phyloP scores from a whole-genome alignment of 2,113 vertebrate species.

The Sporophila hypoxantha region DNA sequence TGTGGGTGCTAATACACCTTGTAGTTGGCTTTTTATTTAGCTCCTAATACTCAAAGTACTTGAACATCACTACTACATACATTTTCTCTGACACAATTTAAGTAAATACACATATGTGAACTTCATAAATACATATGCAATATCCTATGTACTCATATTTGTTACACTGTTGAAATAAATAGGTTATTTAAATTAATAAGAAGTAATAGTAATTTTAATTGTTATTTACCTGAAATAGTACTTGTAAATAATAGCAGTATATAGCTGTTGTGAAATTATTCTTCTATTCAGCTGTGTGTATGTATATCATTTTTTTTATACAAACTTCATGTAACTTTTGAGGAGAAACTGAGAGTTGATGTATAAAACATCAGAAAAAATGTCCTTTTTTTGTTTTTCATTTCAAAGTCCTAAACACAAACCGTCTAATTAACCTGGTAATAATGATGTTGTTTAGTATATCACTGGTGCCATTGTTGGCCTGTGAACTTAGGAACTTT shows the following conservation, averaged over 20 bases:
- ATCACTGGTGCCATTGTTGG: background rate
- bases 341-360: background rate
- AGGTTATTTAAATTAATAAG: background rate
- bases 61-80: background rate
- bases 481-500: background rate
- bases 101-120: background rate
- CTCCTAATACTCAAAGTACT: background rate
- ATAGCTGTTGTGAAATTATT: background rate
- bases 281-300: background rate
- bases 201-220: background rate
- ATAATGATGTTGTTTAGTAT: background rate
- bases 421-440: background rate
- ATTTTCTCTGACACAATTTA: background rate
- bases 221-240: background rate
- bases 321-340: background rate
- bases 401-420: background rate
- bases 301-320: background rate
- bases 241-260: background rate
- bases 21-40: background rate
- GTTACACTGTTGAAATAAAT: background rate
- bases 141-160: background rate
- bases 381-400: background rate
- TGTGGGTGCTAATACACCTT: background rate
- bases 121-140: background rate
- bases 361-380: background rate